Base-by-base conservation (phyloP, 1,140 invertebrate species). In the Eciton burchellii region DNA sequence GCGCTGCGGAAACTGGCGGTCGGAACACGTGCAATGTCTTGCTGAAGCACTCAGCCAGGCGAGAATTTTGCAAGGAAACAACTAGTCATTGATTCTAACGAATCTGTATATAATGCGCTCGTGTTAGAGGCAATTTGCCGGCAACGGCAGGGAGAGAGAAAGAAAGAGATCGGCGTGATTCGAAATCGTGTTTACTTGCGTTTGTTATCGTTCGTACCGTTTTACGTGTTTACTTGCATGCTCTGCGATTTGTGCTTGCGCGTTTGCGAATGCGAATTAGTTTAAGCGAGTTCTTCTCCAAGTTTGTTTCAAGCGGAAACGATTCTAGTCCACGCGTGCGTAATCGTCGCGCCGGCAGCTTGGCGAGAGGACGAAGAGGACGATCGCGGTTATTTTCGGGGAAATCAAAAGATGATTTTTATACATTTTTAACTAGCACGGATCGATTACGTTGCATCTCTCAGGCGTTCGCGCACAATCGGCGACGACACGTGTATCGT, bases 21-120 rank as follows among this genome's bases (percentile, higher is more conserved):
- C 14, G 19, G n/a, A n/a, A n/a, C n/a, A n/a, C n/a, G n/a, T n/a
- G n/a, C 47, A 21, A 52, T 43, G 2, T 66, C 65, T 41, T n/a
- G 19, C 63, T 76, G 12, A 66, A 41, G 41, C 19, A n/a, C n/a
- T n/a, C n/a, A n/a, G n/a, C n/a, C n/a, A n/a, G n/a, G 74, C 56
- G 35, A 56, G 6, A n/a, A 19, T 70, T 79, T 14, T 52, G 43
- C 63, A 77, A 63, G 70, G 29, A 83, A 49, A 35, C 6, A 35
- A 56, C 79, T 87, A 84, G 77, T 88, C 86, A 85, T 60, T 88
- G 79, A n/a, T 83, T 87, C 74, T 88, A 87, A 83, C 54, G 54
- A 88, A 88, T 88, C 68, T 88, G 83, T 88, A 88, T 72, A 88
- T 87, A 88, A 82, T 85, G 74, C 81, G 85, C 73, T 88, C 70